phyloP scores from a whole-genome alignment of 2,888 invertebrate genomes.

The Drosophila incognita region DNA sequence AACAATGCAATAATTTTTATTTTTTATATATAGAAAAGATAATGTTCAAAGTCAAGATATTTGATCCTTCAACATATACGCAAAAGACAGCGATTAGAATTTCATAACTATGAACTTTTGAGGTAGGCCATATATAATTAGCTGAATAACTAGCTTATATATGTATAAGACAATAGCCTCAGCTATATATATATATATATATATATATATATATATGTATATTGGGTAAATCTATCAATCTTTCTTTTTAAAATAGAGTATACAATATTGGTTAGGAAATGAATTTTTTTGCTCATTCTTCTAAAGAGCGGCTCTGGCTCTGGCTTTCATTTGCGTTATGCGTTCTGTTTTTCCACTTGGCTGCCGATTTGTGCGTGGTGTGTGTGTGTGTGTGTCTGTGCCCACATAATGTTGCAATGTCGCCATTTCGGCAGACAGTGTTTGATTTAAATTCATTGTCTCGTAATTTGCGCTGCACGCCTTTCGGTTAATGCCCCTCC shows the following conservation, averaged over 20 bases:
- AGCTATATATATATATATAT: not conserved
- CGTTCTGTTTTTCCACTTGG: conserved; percentile 49
- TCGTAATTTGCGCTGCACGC: conserved; percentile 68
- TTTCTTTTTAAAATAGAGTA: conserved; percentile 2
- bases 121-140: not conserved
- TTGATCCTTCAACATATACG: not conserved
- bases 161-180: not conserved
- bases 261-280: not conserved
- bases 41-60: not conserved
- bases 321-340: conserved; percentile 49
- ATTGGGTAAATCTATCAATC: not conserved
- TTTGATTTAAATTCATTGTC: conserved; percentile 82
- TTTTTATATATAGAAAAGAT: too few relatives aligned
- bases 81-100: too few relatives aligned
- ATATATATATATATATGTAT: not conserved
- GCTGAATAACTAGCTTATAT: not conserved
- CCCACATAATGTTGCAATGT: conserved; percentile 75
- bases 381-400: conserved; percentile 40
- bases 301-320: conserved; percentile 4
- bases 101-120: not conserved
- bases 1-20: too few relatives aligned
- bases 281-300: not conserved
- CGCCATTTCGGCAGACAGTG: conserved; percentile 74
- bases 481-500: conserved; percentile 42
- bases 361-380: conserved; percentile 19